phyloP scores from a whole-genome alignment of 2,797 vertebrate species.

The Garrulus glandarius region DNA sequence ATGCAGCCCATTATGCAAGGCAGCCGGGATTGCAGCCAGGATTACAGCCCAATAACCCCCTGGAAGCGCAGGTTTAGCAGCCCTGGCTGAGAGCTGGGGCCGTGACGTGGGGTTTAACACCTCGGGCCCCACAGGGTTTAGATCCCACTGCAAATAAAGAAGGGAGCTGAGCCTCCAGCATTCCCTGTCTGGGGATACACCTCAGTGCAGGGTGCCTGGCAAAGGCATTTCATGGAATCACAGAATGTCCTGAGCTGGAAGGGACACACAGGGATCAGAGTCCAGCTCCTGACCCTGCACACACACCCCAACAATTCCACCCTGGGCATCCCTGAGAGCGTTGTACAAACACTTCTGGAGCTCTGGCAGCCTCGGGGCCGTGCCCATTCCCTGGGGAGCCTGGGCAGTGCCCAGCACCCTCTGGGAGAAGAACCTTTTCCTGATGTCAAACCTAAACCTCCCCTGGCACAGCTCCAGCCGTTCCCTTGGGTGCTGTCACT shows the following conservation, averaged over 20 bases:
- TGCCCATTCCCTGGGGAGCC: not conserved
- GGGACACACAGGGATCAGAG: not conserved
- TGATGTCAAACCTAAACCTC: not conserved
- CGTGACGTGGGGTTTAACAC: rapidly evolving
- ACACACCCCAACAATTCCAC: not conserved
- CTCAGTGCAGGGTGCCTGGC: rapidly evolving
- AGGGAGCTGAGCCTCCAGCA: not conserved
- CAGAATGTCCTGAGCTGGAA: not conserved
- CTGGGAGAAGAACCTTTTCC: not conserved
- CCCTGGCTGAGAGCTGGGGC: not conserved
- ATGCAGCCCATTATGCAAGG: not conserved
- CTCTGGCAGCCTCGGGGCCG: rapidly evolving
- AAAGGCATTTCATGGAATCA: not conserved
- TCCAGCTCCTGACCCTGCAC: rapidly evolving
- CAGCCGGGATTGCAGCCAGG: not conserved
- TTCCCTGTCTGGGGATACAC: rapidly evolving
- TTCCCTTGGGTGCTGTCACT: not conserved
- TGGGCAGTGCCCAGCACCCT: not conserved
- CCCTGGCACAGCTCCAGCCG: not conserved
- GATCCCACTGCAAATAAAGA: rapidly evolving
- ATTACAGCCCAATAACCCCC: not conserved
- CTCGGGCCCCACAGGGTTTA: rapidly evolving
- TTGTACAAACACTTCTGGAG: rapidly evolving
- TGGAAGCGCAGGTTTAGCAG: not conserved
- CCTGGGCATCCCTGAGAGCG: rapidly evolving